Base-by-base conservation (phyloP, 2,113 vertebrate genomes). In the Ornithorhynchus anatinus region DNA sequence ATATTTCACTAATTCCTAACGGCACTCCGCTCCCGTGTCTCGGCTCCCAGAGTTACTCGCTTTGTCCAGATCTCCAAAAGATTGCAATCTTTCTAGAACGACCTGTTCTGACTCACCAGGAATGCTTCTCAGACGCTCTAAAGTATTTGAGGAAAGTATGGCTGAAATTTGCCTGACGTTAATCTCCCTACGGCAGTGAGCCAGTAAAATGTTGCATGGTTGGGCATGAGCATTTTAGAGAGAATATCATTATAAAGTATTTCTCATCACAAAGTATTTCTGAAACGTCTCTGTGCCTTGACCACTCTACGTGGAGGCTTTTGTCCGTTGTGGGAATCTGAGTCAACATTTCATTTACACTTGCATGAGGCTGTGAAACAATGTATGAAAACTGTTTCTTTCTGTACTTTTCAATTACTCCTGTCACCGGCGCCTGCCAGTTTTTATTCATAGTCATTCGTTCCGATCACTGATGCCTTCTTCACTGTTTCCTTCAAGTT, bases 161-260 rank as follows among this genome's bases (percentile, higher is more conserved):
- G 80, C 82, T 87, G 81, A 74, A 83, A 81, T 77, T 86, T 79
- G 77, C 85, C 73, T 86, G 75, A 82, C 74, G 82, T 85, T 75
- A 87, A 86, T 80, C 85, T 23, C 72, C 60, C 60, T 82, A 90
- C 93, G 91, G 92, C 93, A 94, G 93, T 94, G 93, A 93, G 87
- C 91, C 91, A 90, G 90, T 86, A 85, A 84, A 84, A 72, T 69
- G 66, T 75, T 84, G 90, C 93, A 93, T 89, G 93, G 89, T 50
- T 64, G 74, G 68, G 92, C 93, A 91, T 89, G 90, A 87, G 16
- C 45, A 61, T 53, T 79, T 82, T 74, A 88, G 52, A 84, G 92
- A 94, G 96, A 97, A 96, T 95, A 99, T 99, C 96, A 95, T 94
- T 94, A 92, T 96, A 94, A 98, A 97, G 97, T 98, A 97, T 93